Percentiles rank a stretch among this genome's conserved stretches.
Conservation (phyloP, 2,888 invertebrate genomes). For the Epiblema foenella region DNA sequence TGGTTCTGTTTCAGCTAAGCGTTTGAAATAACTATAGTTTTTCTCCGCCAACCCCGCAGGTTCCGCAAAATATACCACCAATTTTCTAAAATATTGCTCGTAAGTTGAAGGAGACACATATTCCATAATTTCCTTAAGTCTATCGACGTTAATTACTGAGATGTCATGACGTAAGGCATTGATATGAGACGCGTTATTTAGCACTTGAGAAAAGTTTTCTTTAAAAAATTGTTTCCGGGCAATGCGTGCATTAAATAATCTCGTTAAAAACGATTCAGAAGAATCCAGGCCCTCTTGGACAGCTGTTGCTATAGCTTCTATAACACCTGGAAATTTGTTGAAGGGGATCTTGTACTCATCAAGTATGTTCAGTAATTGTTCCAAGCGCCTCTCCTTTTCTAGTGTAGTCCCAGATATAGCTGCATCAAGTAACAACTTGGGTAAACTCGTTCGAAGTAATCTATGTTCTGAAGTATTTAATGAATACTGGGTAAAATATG, state of each 20-base stretch:
- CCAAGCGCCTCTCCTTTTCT: not conserved
- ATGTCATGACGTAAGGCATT: constrained; percentile 30
- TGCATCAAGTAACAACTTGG: constrained; percentile 11
- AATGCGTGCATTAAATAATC: constrained; percentile 26
- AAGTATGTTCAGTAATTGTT: constrained; percentile 9
- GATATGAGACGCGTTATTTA: constrained; percentile 25
- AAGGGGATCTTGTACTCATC: constrained; percentile 8
- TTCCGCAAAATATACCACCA: constrained; percentile 31
- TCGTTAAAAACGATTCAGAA: not conserved
- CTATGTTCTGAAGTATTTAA: constrained; percentile 19
- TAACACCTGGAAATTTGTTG: constrained; percentile 15
- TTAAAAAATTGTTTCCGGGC: constrained; percentile 30
- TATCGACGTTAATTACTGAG: constrained; percentile 9
- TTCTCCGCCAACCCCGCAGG: constrained; percentile 22
- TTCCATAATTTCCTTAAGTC: not conserved
- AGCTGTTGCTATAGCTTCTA: constrained; percentile 14
- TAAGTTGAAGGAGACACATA: not conserved
- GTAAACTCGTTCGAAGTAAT: constrained; percentile 10
- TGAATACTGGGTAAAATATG: constrained; percentile 26
- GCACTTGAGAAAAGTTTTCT: constrained; percentile 8
- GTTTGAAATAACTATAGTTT: constrained; percentile 3
- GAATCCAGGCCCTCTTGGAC: constrained; percentile 10
- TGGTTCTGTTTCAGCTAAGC: not conserved
- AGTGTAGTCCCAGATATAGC: not conserved
- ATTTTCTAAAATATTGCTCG: constrained; percentile 13